phyloP scores from a whole-genome alignment of 2,888 invertebrate genomes.

The Fissipunctia ypsillon region DNA sequence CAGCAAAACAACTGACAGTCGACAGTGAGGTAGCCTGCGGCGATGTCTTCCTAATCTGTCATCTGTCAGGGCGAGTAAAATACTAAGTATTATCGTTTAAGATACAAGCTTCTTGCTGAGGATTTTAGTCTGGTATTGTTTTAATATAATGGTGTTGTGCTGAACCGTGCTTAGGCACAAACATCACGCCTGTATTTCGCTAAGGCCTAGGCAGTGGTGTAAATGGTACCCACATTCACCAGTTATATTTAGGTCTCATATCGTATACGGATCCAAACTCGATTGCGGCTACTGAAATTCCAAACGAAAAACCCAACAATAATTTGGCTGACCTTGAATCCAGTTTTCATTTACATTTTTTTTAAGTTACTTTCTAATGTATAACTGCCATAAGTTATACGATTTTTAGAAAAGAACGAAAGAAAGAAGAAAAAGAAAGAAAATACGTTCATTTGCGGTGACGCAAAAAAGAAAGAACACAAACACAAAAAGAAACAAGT shows the following conservation, averaged over 20 bases:
- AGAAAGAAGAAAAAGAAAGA: too few species aligned
- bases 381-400: neutral
- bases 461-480: too few species aligned
- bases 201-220: neutral
- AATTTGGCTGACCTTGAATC: neutral
- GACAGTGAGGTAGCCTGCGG: constrained; percentile 56
- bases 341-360: neutral
- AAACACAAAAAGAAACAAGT: too few species aligned
- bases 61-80: constrained; percentile 64
- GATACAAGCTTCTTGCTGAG: constrained; percentile 5
- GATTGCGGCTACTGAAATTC: neutral
- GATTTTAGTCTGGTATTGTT: neutral
- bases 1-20: constrained; percentile 47
- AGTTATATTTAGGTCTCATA: neutral
- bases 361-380: neutral
- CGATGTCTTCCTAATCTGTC: constrained; percentile 66
- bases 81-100: constrained; percentile 27
- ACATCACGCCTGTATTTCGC: neutral
- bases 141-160: neutral
- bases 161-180: neutral
- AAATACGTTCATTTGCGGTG: too few species aligned
- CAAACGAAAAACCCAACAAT: neutral
- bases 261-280: neutral
- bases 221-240: too few species aligned
- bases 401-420: too few species aligned